A percentile compares a stretch with the other conserved stretches of the same genome.
phyloP scores from a whole-genome alignment of 2,797 vertebrate species.

The Nothura maculosa region DNA sequence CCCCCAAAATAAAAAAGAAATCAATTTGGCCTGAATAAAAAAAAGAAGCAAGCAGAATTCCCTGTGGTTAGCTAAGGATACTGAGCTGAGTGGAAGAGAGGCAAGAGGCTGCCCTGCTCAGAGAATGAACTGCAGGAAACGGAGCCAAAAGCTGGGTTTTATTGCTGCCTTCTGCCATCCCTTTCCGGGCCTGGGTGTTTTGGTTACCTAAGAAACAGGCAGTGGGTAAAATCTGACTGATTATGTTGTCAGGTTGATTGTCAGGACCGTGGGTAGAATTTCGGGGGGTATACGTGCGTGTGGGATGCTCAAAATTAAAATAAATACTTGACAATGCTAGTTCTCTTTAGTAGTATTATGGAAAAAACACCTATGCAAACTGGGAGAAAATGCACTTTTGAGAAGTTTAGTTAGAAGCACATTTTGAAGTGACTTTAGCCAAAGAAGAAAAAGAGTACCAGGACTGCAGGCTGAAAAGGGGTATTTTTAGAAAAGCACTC shows the following conservation, averaged over 20 bases:
- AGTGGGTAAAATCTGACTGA: constrained; percentile 53
- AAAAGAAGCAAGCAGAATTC: neutral
- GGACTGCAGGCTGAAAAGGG: neutral
- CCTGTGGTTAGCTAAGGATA: neutral
- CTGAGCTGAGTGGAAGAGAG: neutral
- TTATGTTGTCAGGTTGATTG: constrained; percentile 73
- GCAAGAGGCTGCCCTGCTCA: neutral
- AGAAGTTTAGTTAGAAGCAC: constrained; percentile 18
- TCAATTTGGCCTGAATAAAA: neutral
- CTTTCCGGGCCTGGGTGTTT: neutral
- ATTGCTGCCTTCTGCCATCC: neutral
- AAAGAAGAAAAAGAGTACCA: neutral
- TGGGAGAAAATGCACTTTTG: neutral
- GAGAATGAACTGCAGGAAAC: constrained; percentile 15
- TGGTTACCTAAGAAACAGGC: constrained; percentile 65
- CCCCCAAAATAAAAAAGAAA: neutral
- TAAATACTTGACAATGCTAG: constrained; percentile 43
- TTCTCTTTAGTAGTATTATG: neutral
- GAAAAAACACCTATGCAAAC: neutral
- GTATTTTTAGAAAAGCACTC: constrained; percentile 39
- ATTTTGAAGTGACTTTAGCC: neutral
- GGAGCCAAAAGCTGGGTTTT: neutral
- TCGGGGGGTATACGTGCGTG: neutral
- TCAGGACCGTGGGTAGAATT: constrained; percentile 57
- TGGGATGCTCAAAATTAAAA: constrained; percentile 33